Evolutionary conservation across 2,888 invertebrate genomes (phyloP), one percentile per base, ranked within the genome.

Genomic region (Alentia gelatinosa): DNA sequence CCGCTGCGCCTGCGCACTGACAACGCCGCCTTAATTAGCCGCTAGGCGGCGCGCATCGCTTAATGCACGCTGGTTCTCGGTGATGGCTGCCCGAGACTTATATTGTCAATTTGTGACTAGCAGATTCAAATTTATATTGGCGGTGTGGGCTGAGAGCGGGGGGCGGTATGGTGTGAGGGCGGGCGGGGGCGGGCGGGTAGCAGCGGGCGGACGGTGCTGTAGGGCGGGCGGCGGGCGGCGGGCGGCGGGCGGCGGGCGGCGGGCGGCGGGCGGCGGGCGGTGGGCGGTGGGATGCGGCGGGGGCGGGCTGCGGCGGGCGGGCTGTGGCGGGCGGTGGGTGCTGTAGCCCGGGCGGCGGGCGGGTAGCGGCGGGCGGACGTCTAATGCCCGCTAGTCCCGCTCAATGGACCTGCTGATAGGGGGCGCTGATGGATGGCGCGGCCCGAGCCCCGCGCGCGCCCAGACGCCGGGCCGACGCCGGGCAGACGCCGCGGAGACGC

Each of bases 111-210:
- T 86, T 86, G 86, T 30, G 47, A 47, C 86, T 86, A 86, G 47
- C 86, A 86, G 86, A 86, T 86, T 86, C 86, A 86, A 86, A 86
- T 86, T 86, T 86, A 86, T 86, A 86, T 50, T 86, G 47, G n/a
- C 47, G n/a, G n/a, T n/a, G n/a, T 1, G 50, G 33, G 47, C 86
- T 33, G 86, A 39, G 37, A 39, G 1, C 79, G 79, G 37, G n/a
- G 4, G 30, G 42, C 40, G n/a, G 12, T 9, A 9, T 9, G 26
- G n/a, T 9, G 30, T 9, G 47, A n/a, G 12, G 26, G 26, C 12
- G 15, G 50, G 50, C 50, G 37, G 83, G 1, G 39, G 19, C 39
- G 39, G 83, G 5, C 83, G n/a, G n/a, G n/a, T n/a, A n/a, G n/a
- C 12, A 5, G 68, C 50, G 7, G n/a, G n/a, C n/a, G n/a, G n/a